Conservation (phyloP, 2,113 vertebrate genomes). For the Aphyosemion australe region DNA sequence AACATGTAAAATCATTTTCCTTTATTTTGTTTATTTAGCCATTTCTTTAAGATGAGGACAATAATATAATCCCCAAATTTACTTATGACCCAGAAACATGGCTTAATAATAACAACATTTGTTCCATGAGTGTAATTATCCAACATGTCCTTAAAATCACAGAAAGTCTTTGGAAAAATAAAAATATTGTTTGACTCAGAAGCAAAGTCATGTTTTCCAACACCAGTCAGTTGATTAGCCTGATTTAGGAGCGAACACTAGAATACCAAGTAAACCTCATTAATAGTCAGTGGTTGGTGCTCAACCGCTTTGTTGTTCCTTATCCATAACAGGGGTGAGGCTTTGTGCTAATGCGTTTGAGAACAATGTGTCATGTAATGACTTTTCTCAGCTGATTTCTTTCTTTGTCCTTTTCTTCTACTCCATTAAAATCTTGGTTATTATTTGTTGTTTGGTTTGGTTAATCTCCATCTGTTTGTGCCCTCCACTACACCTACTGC, state of each 20-base stretch:
- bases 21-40: too few relatives aligned
- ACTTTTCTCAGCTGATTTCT: not conserved
- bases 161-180: not conserved
- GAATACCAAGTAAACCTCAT: not conserved
- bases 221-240: constrained; percentile 8
- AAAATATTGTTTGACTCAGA: too few relatives aligned
- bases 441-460: constrained; percentile 7
- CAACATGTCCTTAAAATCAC: not conserved
- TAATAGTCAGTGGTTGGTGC: not conserved
- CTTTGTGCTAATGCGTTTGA: constrained; percentile 4
- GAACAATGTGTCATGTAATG: not conserved
- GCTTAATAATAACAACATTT: too few relatives aligned
- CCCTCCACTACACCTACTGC: constrained; percentile 22
- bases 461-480: constrained; percentile 40
- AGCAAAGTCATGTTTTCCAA: not conserved
- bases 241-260: not conserved
- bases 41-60: too few relatives aligned
- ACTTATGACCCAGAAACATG: too few relatives aligned
- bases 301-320: not conserved
- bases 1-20: too few relatives aligned
- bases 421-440: not conserved
- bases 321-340: not conserved
- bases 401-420: not conserved
- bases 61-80: too few relatives aligned
- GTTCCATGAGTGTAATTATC: too few relatives aligned